Evolutionary conservation across 2,797 vertebrate genomes (phyloP).

Genomic region (Euthynnus affinis): DNA sequence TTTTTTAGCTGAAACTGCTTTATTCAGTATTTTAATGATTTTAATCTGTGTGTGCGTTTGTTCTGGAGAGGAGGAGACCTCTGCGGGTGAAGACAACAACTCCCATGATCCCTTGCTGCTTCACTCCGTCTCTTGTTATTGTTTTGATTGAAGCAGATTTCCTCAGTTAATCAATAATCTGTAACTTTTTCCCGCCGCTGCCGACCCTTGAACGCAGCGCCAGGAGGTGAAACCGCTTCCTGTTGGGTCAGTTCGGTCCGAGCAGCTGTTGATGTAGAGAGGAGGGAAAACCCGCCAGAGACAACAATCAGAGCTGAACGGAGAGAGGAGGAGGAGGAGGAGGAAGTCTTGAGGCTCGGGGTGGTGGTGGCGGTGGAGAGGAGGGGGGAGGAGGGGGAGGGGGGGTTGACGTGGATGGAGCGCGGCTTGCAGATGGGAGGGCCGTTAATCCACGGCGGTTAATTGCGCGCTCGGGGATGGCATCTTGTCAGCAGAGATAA

Average conservation of each 20-base stretch:
- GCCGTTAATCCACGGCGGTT: conserved; percentile 92
- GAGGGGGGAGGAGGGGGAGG: not conserved
- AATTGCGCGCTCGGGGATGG: conserved; percentile 94
- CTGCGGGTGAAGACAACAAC: no score
- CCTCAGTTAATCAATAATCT: no score
- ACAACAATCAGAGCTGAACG: conserved; percentile 4
- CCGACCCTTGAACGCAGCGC: no score
- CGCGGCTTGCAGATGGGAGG: conserved; percentile 88
- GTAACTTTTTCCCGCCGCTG: no score
- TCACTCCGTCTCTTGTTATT: no score
- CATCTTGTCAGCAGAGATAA: conserved; percentile 98
- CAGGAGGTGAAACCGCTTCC: not conserved
- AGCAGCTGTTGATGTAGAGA: conserved; percentile 13
- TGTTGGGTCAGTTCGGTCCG: not conserved
- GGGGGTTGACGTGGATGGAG: conserved; percentile 48
- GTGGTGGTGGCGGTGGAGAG: not conserved
- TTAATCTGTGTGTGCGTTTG: no score
- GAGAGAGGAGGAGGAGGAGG: conserved; percentile 22
- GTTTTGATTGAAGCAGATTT: no score
- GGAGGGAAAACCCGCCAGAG: not conserved
- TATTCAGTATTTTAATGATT: no score
- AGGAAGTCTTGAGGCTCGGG: conserved; percentile 1
- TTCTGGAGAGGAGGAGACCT: no score
- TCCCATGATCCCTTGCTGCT: no score
- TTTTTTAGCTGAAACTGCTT: no score